Evolutionary conservation across 30 jellyfish, hydroid and myxozoan genomes (phyloP).

Genomic region (Aurelia sp.): DNA sequence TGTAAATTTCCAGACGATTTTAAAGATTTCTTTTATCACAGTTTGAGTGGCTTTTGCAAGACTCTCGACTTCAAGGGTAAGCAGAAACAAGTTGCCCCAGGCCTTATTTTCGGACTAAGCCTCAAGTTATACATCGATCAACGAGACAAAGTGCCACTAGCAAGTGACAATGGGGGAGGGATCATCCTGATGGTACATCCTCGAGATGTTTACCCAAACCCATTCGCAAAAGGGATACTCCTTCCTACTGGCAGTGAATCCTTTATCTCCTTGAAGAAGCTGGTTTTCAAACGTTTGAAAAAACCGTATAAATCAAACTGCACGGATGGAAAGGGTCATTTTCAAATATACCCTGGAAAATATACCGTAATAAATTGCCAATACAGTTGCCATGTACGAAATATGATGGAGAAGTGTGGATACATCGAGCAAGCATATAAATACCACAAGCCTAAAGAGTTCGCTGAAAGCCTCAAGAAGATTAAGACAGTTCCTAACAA

Average conservation of each 20-base stretch:
- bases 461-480: constrained; percentile 28
- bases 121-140: constrained; percentile 23
- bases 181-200: constrained; percentile 44
- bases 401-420: constrained; percentile 41
- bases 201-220: constrained; percentile 51
- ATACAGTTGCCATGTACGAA: constrained; percentile 28
- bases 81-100: constrained; percentile 40
- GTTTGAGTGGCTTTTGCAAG: constrained; percentile 36
- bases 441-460: constrained; percentile 56
- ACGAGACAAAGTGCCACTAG: constrained; percentile 21
- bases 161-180: constrained; percentile 25
- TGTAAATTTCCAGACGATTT: constrained; percentile 39
- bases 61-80: constrained; percentile 18
- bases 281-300: constrained; percentile 22
- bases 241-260: constrained; percentile 43
- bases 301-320: constrained; percentile 48
- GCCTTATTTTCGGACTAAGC: constrained; percentile 11
- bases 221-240: constrained; percentile 23
- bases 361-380: constrained; percentile 44
- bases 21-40: constrained; percentile 23
- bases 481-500: neutral
- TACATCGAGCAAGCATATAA: constrained; percentile 17
- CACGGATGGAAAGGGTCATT: constrained; percentile 32
- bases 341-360: constrained; percentile 41
- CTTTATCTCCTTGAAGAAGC: constrained; percentile 5